Base-by-base conservation (phyloP, 2,797 vertebrate species). In the Chelonia mydas region DNA sequence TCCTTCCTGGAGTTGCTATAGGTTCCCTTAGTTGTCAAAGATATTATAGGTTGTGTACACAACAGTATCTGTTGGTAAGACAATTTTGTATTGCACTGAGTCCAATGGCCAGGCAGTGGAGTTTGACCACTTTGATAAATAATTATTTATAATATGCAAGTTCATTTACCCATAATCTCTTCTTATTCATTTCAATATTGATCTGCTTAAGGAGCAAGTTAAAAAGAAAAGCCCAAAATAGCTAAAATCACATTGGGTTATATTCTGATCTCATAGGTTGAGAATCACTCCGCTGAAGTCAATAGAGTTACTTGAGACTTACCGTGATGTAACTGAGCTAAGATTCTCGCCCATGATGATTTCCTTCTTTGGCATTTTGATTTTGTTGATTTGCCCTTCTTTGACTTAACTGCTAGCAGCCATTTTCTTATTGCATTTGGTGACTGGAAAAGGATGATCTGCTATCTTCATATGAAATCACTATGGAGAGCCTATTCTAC, bases 271-370 rank as follows among this genome's bases (percentile, higher is more conserved):
- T 77, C 41, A 47, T 7, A 47, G 28, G 12, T 8, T 27, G 74
- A 77, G 15, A 47, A 23, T 47, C 27, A 11, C 41, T 74, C 25
- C 3, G 3, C n/a, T 74, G 72, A 25, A 25, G 41, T 41, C 41
- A 47, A 28, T 28, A 28, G n/a, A 72, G 74, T 28, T 77, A 49
- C 45, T 0, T 5, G 8, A 76, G n/a, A 1, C 84, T 90, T 47
- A 6, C 51, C 41, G 19, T 13, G n/a, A 16, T 3, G 0, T 25
- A 54, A 9, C 0, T 50, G 68, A 47, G 33, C 81, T n/a, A 1
- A 0, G 4, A 2, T 57, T 77, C 53, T 47, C 50, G 4, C 10
- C 50, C n/a, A 0, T 11, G 3, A 1, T 2, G 28, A 1, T 49
- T n/a, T 77, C 49, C 1, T 3, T 41, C 4, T 31, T 21, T 5